These are phyloP conservation scores for Epizoanthus rinbou DNA, from an alignment of 92 coral and sea anemone species.

Conservation along the genomic window DNA sequence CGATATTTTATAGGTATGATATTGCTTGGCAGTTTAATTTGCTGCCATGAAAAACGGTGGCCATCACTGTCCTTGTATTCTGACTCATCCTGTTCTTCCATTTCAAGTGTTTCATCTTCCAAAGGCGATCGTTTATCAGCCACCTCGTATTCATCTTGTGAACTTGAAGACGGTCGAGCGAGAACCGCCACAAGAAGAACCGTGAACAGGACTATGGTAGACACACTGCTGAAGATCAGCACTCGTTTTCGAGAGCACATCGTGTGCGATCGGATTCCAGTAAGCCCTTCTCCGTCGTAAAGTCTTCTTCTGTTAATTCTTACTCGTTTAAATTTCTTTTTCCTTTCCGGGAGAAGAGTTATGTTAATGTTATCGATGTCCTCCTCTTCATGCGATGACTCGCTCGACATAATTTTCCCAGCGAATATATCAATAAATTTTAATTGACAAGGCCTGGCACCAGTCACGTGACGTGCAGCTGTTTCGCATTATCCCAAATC, in stretches of 20 bases:
- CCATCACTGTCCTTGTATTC: constrained; percentile 40
- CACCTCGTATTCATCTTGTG: constrained; percentile 54
- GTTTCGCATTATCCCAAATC: background rate
- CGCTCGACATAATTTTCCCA: constrained; percentile 47
- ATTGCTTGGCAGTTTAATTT: constrained; percentile 70
- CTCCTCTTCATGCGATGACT: constrained; percentile 52
- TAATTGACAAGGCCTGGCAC: constrained; percentile 32
- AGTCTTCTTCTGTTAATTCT: constrained; percentile 56
- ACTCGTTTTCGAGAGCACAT: constrained; percentile 76
- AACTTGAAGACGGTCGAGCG: constrained; percentile 80
- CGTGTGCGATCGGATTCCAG: constrained; percentile 24
- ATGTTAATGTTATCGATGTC: constrained; percentile 68
- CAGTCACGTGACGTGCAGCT: constrained; percentile 37
- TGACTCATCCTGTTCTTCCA: constrained; percentile 9
- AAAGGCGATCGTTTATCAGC: constrained; percentile 51
- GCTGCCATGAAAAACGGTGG: constrained; percentile 44
- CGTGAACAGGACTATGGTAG: constrained; percentile 64
- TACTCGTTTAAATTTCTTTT: constrained; percentile 49
- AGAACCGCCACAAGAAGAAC: constrained; percentile 73
- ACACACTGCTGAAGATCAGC: constrained; percentile 58
- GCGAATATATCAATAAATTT: constrained; percentile 22
- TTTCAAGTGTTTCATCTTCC: constrained; percentile 47
- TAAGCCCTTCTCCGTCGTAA: constrained; percentile 42
- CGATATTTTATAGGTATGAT: constrained; percentile 69
- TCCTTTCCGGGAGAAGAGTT: constrained; percentile 77